Percentiles rank a stretch among this genome's conserved stretches.
Evolutionary conservation across 2,888 invertebrate genomes (phyloP).

Genomic region (Nomada ruficornis): DNA sequence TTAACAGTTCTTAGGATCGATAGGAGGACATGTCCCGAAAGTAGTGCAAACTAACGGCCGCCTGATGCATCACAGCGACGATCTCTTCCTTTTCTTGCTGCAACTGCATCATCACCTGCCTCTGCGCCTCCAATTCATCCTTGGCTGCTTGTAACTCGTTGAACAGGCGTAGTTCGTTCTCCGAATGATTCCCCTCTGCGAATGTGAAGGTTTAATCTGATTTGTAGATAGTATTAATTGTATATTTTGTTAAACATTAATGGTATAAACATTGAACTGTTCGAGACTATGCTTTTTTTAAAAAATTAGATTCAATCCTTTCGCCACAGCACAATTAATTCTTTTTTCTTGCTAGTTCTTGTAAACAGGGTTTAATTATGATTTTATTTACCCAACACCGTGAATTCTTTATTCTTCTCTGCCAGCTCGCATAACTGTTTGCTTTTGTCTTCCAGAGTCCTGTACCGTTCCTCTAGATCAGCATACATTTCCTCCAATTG

Average conservation of each 20-base stretch:
- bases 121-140: slow-evolving; percentile 81
- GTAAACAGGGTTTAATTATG: too few relatives aligned
- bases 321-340: too few relatives aligned
- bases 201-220: not conserved
- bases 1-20: slow-evolving; percentile 56
- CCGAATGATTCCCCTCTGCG: slow-evolving; percentile 71
- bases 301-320: not conserved
- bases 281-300: not conserved
- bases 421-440: slow-evolving; percentile 69
- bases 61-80: slow-evolving; percentile 84
- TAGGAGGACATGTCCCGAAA: slow-evolving; percentile 60
- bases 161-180: slow-evolving; percentile 85
- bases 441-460: slow-evolving; percentile 70
- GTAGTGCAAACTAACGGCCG: slow-evolving; percentile 84
- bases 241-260: not conserved
- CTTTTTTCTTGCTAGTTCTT: too few relatives aligned
- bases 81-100: slow-evolving; percentile 85
- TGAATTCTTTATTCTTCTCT: slow-evolving; percentile 50
- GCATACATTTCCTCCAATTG: slow-evolving; percentile 56
- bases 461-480: slow-evolving; percentile 64
- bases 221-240: not conserved
- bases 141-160: slow-evolving; percentile 85
- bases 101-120: slow-evolving; percentile 84
- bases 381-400: slow-evolving; percentile 32
- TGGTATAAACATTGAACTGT: not conserved